These are phyloP conservation scores for Melopsittacus undulatus DNA, from an alignment of 2,797 vertebrate genomes.

Conservation along the genomic window DNA sequence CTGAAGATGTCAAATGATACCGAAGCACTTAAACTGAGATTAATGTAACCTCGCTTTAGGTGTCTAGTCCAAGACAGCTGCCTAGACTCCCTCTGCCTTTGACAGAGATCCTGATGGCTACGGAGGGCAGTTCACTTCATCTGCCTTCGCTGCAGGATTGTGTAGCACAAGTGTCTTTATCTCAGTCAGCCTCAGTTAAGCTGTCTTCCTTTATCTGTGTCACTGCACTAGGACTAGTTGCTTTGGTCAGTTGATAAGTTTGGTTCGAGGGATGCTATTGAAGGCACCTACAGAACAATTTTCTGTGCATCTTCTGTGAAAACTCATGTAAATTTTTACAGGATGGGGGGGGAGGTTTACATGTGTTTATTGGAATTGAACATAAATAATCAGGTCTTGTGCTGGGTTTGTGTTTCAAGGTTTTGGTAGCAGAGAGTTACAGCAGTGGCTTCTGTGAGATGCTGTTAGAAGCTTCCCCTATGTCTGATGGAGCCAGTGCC, in stretches of 20 bases:
- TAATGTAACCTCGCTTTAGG: not conserved
- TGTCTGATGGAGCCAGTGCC: not conserved
- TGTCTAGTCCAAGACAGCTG: not conserved
- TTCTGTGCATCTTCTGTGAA: not conserved
- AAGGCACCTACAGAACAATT: not conserved
- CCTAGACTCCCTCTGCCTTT: not conserved
- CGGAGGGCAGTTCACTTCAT: not conserved
- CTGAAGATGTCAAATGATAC: not conserved
- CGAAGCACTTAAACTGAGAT: not conserved
- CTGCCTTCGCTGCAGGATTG: not conserved
- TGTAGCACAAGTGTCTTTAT: not conserved
- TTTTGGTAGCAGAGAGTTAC: not conserved
- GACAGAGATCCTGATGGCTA: not conserved
- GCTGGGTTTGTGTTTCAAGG: not conserved
- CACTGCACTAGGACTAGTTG: too few species aligned
- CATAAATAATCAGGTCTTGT: fast-evolving
- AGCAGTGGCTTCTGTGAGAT: not conserved
- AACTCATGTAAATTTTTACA: not conserved
- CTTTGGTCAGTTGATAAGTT: not conserved
- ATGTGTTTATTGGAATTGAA: not conserved
- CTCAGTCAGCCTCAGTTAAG: not conserved
- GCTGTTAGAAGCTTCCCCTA: not conserved
- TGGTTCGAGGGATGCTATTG: not conserved
- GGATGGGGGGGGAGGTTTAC: not conserved
- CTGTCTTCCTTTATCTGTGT: not conserved